Percentiles rank a stretch among this genome's conserved stretches.
phyloP scores from a whole-genome alignment of 2,113 vertebrate genomes.

The Puffinus mauretanicus region DNA sequence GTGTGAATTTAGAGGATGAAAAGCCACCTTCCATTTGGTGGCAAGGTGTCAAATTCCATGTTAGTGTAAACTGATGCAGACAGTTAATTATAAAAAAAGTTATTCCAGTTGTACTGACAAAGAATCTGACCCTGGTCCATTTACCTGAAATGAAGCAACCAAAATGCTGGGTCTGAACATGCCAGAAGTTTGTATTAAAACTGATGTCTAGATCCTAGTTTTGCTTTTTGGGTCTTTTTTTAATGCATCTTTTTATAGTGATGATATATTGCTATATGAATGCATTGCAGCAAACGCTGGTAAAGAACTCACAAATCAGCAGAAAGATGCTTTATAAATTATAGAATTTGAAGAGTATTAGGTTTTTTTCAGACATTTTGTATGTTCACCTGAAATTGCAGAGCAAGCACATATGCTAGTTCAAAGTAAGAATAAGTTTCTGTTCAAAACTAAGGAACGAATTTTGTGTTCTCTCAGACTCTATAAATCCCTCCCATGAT shows the following conservation, averaged over 20 bases:
- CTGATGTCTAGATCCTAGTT: neutral
- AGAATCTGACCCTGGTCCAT: neutral
- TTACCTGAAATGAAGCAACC: neutral
- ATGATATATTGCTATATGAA: neutral
- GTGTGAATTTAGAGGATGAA: constrained; percentile 46
- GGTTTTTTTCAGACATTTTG: neutral
- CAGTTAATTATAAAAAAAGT: constrained; percentile 19
- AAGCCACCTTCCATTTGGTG: constrained; percentile 42
- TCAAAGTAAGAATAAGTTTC: neutral
- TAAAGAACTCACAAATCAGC: neutral
- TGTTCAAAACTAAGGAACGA: neutral
- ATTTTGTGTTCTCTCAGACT: neutral
- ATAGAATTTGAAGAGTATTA: neutral
- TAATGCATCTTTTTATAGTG: neutral
- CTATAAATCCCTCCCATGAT: neutral
- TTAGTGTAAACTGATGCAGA: constrained; percentile 27
- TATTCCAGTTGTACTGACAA: constrained; percentile 23
- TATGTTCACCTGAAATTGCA: neutral
- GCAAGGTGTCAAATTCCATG: constrained; percentile 33
- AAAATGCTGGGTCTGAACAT: neutral
- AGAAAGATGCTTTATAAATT: neutral
- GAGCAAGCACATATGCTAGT: neutral
- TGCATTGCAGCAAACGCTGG: neutral
- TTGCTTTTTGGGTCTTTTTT: neutral
- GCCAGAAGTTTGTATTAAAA: neutral